Conservation (phyloP, 2,888 invertebrate genomes). For the Phyllotreta striolata region DNA sequence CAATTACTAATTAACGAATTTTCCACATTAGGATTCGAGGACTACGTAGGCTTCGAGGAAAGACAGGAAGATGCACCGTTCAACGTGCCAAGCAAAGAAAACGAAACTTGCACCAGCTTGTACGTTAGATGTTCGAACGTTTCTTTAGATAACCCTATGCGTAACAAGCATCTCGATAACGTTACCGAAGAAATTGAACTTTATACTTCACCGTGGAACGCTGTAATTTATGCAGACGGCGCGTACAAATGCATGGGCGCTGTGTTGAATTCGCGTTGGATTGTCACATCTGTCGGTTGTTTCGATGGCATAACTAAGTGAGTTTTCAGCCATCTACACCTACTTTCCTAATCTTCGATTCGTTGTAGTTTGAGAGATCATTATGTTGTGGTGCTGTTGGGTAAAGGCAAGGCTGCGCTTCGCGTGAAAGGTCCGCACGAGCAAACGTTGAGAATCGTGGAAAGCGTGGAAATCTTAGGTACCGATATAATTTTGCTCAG, state of each 20-base stretch:
- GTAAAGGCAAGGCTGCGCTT: conserved; percentile 70
- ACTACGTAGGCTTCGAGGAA: conserved; percentile 51
- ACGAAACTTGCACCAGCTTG: conserved; percentile 61
- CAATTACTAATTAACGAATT: too few species aligned
- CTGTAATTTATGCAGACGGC: conserved; percentile 76
- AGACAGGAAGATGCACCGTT: conserved; percentile 42
- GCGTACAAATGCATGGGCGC: conserved; percentile 74
- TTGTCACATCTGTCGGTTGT: conserved; percentile 66
- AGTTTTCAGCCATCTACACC: conserved; percentile 42
- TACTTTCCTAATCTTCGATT: conserved; percentile 47
- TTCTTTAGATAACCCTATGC: conserved; percentile 56
- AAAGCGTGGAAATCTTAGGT: conserved; percentile 65
- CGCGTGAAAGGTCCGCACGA: conserved; percentile 73
- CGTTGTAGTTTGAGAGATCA: conserved; percentile 63
- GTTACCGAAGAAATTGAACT: conserved; percentile 55
- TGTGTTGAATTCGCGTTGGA: conserved; percentile 72
- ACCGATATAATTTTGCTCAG: conserved; percentile 72
- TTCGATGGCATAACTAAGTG: conserved; percentile 59
- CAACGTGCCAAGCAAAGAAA: conserved; percentile 22
- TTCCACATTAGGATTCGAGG: conserved; percentile 69
- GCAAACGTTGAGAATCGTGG: conserved; percentile 71
- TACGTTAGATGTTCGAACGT: conserved; percentile 66
- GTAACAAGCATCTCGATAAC: conserved; percentile 43
- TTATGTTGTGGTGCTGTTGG: conserved; percentile 72
- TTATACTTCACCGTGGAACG: conserved; percentile 75